Evolutionary conservation across 1,140 invertebrate species (phyloP), one percentile per base, ranked within the genome.

Genomic region (Oscheius sp.): DNA sequence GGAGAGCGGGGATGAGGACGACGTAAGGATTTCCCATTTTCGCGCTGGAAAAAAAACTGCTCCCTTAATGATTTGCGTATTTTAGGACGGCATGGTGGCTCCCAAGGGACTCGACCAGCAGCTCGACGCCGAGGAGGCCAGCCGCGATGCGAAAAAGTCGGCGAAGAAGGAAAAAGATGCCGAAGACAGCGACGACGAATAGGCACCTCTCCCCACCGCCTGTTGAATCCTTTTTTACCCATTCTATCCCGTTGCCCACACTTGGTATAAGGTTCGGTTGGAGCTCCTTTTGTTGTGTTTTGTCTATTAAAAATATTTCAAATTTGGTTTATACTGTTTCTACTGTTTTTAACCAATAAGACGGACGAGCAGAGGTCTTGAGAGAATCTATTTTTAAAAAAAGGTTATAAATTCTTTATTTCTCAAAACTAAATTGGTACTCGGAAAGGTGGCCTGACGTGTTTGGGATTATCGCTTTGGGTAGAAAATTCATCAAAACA

Each of bases 11-110:
- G 49, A 55, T 23, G 49, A 23, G 38, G 38, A 10, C n/a, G 1
- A 20, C 36, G 2, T 7, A 15, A 18, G 32, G 31, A 3, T 66
- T 66, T 46, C 42, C 42, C 97, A n/a, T n/a, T n/a, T 87, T 92
- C 96, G 18, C 91, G 91, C 77, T 87, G 87, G 29, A 88, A 89
- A 80, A 86, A 88, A 72, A 86, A 87, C 69, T 20, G 23, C n/a
- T 66, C 2, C 23, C 3, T 7, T 20, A 3, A 23, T 68, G 45
- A 18, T 68, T 15, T n/a, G 32, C 20, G 42, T 20, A 2, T 69
- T 71, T 13, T 52, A 73, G 85, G 79, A 46, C 45, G 79, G 80
- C 36, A 73, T 82, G n/a, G 79, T 80, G 15, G 85, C 82, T 10
- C 82, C 82, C 4, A 78, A 79, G 52, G 82, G 80, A 29, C 67